phyloP scores from a whole-genome alignment of 2,113 vertebrate species.

The Coptodon rendalli region DNA sequence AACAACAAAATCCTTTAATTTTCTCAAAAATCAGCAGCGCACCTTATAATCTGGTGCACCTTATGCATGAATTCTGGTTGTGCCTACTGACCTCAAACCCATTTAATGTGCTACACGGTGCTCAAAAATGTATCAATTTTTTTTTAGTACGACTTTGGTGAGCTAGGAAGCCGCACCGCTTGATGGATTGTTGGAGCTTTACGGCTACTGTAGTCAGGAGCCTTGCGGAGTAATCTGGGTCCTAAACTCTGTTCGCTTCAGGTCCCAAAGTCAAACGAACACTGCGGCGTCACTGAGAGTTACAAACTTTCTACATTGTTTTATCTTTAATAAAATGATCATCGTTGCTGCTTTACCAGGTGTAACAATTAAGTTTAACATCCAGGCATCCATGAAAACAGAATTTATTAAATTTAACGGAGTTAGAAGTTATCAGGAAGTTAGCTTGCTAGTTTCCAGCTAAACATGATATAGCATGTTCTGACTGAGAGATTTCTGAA shows the following conservation, averaged over 20 bases:
- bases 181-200: neutral
- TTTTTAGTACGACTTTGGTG: rapidly evolving
- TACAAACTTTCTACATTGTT: neutral
- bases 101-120: rapidly evolving
- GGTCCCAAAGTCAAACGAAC: neutral
- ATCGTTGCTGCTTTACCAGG: neutral
- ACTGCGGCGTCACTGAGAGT: rapidly evolving
- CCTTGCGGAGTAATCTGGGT: rapidly evolving
- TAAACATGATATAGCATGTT: too few relatives aligned
- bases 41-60: neutral
- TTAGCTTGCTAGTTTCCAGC: too few relatives aligned
- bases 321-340: neutral
- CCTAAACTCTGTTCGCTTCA: rapidly evolving
- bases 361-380: neutral
- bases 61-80: neutral
- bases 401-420: neutral
- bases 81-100: neutral
- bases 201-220: rapidly evolving
- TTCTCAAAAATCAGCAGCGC: neutral
- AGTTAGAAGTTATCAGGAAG: rapidly evolving
- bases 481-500: neutral
- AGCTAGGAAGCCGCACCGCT: rapidly evolving
- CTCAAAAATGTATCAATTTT: neutral
- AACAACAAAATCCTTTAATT: neutral
- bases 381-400: neutral